phyloP scores from a whole-genome alignment of 53 echinoderm and acorn worm species.

The Glandiceps talaboti region DNA sequence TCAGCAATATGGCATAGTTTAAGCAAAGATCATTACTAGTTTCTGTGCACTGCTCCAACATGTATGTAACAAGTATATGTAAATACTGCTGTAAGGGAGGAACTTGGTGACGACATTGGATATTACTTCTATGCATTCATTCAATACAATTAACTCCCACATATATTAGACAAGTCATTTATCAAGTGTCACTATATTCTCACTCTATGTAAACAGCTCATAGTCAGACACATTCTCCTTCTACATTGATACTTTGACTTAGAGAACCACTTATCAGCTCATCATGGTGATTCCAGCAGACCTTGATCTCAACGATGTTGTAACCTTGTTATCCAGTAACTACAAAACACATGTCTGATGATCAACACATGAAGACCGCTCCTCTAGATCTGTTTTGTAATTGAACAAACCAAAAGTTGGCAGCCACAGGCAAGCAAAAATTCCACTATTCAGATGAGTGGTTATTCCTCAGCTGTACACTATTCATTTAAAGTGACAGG shows the following conservation, averaged over 20 bases:
- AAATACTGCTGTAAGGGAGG: background rate
- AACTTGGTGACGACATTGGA: background rate
- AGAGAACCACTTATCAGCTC: background rate
- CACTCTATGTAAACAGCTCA: background rate
- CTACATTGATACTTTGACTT: no score
- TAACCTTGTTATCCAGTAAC: background rate
- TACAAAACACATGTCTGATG: background rate
- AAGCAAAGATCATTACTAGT: background rate
- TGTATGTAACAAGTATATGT: background rate
- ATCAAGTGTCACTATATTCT: background rate
- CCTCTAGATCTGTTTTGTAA: background rate
- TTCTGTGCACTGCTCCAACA: background rate
- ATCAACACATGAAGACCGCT: background rate
- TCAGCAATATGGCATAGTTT: background rate
- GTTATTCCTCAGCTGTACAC: background rate
- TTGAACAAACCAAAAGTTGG: background rate
- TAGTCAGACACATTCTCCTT: background rate
- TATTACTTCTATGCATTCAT: background rate
- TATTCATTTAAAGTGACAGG: background rate
- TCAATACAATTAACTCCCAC: background rate
- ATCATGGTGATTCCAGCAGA: background rate
- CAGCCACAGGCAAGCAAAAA: no score
- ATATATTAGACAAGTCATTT: background rate
- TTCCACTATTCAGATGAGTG: background rate
- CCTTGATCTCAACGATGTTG: background rate